Conservation (phyloP, 2,888 invertebrate species). For the Spodoptera picta region DNA sequence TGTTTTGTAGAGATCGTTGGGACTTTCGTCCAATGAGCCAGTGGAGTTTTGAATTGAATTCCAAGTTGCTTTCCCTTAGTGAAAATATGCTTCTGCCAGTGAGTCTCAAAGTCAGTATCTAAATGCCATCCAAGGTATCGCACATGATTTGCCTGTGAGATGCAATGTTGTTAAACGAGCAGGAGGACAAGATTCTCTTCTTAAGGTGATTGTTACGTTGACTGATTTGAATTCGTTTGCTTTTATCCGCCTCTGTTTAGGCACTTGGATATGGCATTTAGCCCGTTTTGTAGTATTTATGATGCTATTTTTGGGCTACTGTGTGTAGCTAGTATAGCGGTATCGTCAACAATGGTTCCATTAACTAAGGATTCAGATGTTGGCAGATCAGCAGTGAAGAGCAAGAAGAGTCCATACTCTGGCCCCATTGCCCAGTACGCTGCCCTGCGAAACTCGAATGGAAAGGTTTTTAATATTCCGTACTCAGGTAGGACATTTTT, state of each 20-base stretch:
- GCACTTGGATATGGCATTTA: not conserved
- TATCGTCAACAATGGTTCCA: conserved; percentile 43
- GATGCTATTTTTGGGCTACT: conserved; percentile 18
- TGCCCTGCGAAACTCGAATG: conserved; percentile 24
- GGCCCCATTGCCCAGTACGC: conserved; percentile 21
- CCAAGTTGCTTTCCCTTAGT: not conserved
- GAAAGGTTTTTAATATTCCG: no score
- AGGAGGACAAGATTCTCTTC: not conserved
- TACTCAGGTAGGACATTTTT: no score
- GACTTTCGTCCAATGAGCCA: not conserved
- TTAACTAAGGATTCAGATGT: not conserved
- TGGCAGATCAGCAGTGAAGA: conserved; percentile 29
- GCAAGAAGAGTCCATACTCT: conserved; percentile 6
- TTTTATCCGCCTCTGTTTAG: conserved; percentile 1
- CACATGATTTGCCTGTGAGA: not conserved
- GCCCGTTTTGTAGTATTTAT: conserved; percentile 12
- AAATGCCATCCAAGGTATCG: not conserved
- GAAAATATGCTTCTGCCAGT: conserved; percentile 1
- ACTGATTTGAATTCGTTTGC: not conserved
- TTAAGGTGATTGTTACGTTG: not conserved
- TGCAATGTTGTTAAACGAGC: not conserved
- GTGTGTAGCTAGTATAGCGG: conserved; percentile 18
- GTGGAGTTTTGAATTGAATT: not conserved
- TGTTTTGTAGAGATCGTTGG: not conserved
- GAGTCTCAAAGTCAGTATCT: not conserved